These are phyloP conservation scores for Actinemys pallida DNA, from an alignment of 2,113 vertebrate genomes.

Conservation along the genomic window DNA sequence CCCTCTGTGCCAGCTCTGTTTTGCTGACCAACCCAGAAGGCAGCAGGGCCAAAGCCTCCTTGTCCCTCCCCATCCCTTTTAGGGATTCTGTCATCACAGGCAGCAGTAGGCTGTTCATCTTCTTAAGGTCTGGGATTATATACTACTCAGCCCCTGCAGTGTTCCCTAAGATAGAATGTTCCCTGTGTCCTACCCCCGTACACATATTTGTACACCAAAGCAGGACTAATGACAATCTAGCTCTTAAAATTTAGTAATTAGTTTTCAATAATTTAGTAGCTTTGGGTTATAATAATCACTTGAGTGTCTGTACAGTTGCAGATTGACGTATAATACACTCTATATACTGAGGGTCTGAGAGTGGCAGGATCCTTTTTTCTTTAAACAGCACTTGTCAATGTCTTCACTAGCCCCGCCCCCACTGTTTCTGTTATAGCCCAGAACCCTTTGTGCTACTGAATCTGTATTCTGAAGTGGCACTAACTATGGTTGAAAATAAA, in stretches of 20 bases:
- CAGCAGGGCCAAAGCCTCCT: background rate
- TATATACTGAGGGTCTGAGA: background rate
- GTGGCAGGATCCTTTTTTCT: background rate
- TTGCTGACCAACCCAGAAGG: background rate
- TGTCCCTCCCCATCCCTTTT: accelerated
- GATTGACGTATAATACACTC: background rate
- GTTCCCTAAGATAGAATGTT: background rate
- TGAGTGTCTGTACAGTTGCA: too few relatives aligned
- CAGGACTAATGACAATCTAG: background rate
- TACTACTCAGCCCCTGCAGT: background rate
- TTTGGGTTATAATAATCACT: background rate
- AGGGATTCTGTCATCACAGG: background rate
- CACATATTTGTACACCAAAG: background rate
- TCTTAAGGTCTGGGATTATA: background rate
- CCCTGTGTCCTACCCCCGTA: background rate
- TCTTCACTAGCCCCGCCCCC: background rate
- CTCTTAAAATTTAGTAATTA: background rate
- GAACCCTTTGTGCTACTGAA: background rate
- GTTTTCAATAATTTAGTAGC: background rate
- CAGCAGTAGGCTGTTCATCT: background rate
- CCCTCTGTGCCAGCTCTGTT: accelerated
- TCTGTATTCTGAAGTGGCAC: accelerated
- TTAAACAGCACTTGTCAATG: background rate
- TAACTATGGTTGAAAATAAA: background rate
- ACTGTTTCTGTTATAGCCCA: background rate